Percentiles rank a stretch among this genome's conserved stretches.
phyloP scores from a whole-genome alignment of 1,140 invertebrate species.

The Drosophila repleta region DNA sequence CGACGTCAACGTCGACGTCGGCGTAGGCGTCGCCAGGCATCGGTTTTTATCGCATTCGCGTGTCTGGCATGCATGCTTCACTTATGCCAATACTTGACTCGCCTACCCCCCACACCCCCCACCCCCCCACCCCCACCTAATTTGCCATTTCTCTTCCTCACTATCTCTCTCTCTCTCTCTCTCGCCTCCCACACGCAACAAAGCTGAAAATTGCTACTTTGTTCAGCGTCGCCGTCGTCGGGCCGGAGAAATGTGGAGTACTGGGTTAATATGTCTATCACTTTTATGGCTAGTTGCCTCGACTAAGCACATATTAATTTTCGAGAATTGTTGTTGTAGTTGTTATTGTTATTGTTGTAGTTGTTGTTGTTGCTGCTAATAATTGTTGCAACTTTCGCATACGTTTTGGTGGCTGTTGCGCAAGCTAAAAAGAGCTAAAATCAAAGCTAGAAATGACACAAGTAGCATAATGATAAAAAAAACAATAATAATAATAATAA shows the following conservation, averaged over 20 bases:
- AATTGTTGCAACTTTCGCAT: slow-evolving; percentile 17
- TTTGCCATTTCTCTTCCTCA: neutral
- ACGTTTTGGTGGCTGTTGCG: slow-evolving; percentile 16
- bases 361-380: neutral
- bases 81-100: slow-evolving; percentile 39
- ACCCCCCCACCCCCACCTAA: neutral
- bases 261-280: slow-evolving; percentile 80
- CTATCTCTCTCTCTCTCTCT: neutral
- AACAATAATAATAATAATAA: too few relatives aligned
- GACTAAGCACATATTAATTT: slow-evolving; percentile 54
- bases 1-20: neutral
- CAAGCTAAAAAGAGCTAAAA: slow-evolving; percentile 6
- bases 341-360: neutral
- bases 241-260: slow-evolving; percentile 66
- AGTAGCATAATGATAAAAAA: too few relatives aligned
- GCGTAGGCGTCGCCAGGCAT: slow-evolving; percentile 24
- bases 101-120: neutral
- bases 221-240: slow-evolving; percentile 27
- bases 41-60: slow-evolving; percentile 74
- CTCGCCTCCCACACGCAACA: slow-evolving; percentile 60
- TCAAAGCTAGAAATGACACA: too few relatives aligned
- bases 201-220: slow-evolving; percentile 80
- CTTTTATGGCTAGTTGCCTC: slow-evolving; percentile 73
- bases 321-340: slow-evolving; percentile 27
- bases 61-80: slow-evolving; percentile 77